phyloP scores from a whole-genome alignment of 2,113 vertebrate genomes.

The Prochilodus magdalenae region DNA sequence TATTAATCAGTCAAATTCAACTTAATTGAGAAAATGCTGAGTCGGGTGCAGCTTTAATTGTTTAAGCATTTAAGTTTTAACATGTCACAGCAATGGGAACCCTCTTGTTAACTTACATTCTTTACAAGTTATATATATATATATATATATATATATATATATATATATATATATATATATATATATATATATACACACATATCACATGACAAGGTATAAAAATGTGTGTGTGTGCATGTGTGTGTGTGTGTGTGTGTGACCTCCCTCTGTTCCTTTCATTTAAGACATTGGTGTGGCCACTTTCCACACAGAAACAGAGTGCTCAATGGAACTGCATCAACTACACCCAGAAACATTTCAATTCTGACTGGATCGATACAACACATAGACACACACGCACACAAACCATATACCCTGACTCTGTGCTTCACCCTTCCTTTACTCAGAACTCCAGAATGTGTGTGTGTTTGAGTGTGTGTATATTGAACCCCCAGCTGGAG shows the following conservation, averaged over 20 bases:
- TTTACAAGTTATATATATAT: too few species aligned
- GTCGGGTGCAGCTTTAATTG: too few species aligned
- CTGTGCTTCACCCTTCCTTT: constrained; percentile 10
- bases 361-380: constrained; percentile 47
- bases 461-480: constrained; percentile 50
- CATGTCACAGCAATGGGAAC: too few species aligned
- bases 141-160: too few species aligned
- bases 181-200: not conserved
- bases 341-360: constrained; percentile 53
- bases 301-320: constrained; percentile 41
- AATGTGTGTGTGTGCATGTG: too few species aligned
- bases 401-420: not conserved
- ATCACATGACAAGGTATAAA: too few species aligned
- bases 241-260: not conserved
- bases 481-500: constrained; percentile 62
- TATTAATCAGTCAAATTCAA: too few species aligned
- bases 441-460: constrained; percentile 2
- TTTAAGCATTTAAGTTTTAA: too few species aligned
- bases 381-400: constrained; percentile 38
- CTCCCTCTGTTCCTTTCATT: constrained; percentile 43
- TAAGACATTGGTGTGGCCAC: constrained; percentile 36
- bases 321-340: constrained; percentile 53
- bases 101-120: too few species aligned
- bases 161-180: too few species aligned
- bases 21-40: too few species aligned